Evolutionary conservation across 2,888 invertebrate genomes (phyloP).

Genomic region (Tipula unca): DNA sequence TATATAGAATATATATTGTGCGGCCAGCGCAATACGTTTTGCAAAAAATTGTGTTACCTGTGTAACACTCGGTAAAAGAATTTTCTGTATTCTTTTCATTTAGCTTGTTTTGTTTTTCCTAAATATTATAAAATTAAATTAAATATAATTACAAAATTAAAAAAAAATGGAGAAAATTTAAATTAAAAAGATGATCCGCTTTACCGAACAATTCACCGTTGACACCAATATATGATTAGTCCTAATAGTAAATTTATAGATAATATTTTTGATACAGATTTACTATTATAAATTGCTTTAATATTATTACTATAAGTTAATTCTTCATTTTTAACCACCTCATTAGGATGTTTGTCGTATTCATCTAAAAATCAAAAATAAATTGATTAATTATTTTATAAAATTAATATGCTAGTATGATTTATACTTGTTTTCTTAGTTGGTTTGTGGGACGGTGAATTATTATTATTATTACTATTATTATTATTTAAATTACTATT

Average conservation of each 20-base stretch:
- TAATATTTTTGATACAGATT: not conserved
- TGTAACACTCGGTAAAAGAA: not conserved
- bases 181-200: not conserved
- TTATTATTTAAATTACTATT: constrained; percentile 8
- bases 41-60: not conserved
- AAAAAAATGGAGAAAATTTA: not conserved
- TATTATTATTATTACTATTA: constrained; percentile 27
- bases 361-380: constrained; percentile 50
- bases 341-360: constrained; percentile 82
- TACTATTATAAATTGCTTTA: constrained; percentile 14
- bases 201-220: constrained; percentile 24
- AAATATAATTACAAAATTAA: not conserved
- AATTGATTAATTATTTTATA: not conserved
- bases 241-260: constrained; percentile 8
- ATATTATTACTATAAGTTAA: constrained; percentile 60
- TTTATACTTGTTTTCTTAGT: constrained; percentile 53
- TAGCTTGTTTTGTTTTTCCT: not conserved
- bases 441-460: constrained; percentile 45
- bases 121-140: not conserved
- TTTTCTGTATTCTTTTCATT: not conserved
- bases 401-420: not conserved
- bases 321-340: constrained; percentile 89
- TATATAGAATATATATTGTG: not conserved
- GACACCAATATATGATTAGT: constrained; percentile 23
- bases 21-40: not conserved